Evolutionary conservation across 2,888 invertebrate species (phyloP), one percentile per base, ranked within the genome.

Genomic region (Pachydiplax longipennis): DNA sequence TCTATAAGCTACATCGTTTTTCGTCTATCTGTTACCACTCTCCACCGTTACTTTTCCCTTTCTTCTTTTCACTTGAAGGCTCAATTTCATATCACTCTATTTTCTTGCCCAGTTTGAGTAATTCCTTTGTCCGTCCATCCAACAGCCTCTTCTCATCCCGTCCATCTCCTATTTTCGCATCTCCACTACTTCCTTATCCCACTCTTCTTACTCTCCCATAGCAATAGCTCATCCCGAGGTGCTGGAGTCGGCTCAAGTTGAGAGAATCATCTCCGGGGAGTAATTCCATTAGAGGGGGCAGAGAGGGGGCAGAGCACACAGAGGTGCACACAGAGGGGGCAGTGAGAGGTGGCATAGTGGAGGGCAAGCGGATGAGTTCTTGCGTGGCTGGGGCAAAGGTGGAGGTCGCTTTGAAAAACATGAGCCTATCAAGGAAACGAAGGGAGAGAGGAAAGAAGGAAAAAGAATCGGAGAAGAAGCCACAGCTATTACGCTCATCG

Each of bases 321-420:
- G 73, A 73, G 73, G 25, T n/a, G 25, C n/a, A 73, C n/a, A 40
- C 22, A n/a, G 58, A 35, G 53, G 15, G 40, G 12, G 40, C 22
- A 44, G 22, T 37, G 81, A 18, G 25, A 31, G 31, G 31, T 53
- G 53, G 53, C 53, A 18, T 13, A 18, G 83, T 18, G 37, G 35
- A 53, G 83, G 31, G 31, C 25, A 53, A 31, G 53, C n/a, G 44
- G n/a, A n/a, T 15, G 83, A 58, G 83, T 35, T 25, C 53, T 53
- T 83, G 83, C 48, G 53, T 53, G 58, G 83, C 58, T 22, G 31
- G 83, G 83, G 53, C 58, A 83, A 83, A 83, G 83, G 83, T 83
- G 83, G 83, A 83, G 83, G 83, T 58, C 83, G 83, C 73, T 31
- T 25, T 73, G 73, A 73, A 73, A 73, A 73, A 73, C 31, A 73